A percentile compares a stretch with the other conserved stretches of the same genome.
Evolutionary conservation across 2,797 vertebrate species (phyloP).

Genomic region (Coregonus sp.): DNA sequence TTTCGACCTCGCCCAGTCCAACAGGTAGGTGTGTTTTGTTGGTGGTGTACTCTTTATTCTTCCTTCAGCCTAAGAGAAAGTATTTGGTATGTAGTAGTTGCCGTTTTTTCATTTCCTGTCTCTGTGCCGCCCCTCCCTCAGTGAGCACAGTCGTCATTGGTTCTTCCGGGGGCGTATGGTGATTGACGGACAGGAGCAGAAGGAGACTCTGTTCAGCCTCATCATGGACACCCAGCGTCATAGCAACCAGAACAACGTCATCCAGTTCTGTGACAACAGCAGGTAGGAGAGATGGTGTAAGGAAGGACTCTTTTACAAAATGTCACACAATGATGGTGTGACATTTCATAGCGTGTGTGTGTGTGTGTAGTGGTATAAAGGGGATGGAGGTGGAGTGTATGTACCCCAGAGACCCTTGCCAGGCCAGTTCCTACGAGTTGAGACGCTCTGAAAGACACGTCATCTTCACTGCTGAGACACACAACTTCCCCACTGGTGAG

Average conservation of each 20-base stretch:
- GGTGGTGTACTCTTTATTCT: not conserved
- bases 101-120: not conserved
- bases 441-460: slow-evolving; percentile 77
- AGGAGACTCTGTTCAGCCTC: slow-evolving; percentile 84
- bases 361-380: slow-evolving; percentile 79
- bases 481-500: slow-evolving; percentile 93
- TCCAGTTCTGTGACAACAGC: slow-evolving; percentile 97
- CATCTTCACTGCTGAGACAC: slow-evolving; percentile 94
- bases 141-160: slow-evolving; percentile 95
- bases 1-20: slow-evolving; percentile 93
- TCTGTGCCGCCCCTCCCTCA: slow-evolving; percentile 49
- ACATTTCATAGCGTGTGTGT: slow-evolving; percentile 9
- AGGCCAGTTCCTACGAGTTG: slow-evolving; percentile 76
- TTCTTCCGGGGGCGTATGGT: slow-evolving; percentile 89
- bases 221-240: slow-evolving; percentile 88
- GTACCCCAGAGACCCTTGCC: slow-evolving; percentile 77
- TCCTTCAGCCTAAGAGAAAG: no score
- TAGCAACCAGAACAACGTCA: slow-evolving; percentile 90
- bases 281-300: slow-evolving; percentile 73
- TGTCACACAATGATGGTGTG: not conserved
- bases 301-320: not conserved
- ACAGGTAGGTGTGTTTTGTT: slow-evolving; percentile 76
- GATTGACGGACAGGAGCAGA: slow-evolving; percentile 78
- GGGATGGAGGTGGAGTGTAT: slow-evolving; percentile 79
- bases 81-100: no score